phyloP scores from a whole-genome alignment of 2,113 vertebrate genomes.

The Oriolus oriolus region DNA sequence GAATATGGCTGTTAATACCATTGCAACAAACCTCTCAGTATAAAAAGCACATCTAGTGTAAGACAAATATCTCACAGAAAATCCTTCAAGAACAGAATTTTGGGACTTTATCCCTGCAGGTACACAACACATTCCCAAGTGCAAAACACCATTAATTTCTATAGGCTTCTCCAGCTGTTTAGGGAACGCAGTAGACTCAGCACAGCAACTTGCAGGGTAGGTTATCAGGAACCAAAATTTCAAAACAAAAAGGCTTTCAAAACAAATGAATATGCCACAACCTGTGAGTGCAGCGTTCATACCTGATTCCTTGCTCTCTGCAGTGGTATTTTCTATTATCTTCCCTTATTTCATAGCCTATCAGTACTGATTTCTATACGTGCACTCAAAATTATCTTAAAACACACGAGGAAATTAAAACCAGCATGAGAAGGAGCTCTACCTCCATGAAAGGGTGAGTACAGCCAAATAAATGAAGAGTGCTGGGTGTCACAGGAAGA shows the following conservation, averaged over 20 bases:
- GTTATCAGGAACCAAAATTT: not conserved
- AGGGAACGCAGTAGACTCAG: not conserved
- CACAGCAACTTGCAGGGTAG: not conserved
- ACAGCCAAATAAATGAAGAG: not conserved
- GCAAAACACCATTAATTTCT: not conserved
- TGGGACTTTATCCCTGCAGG: not conserved
- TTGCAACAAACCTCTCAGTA: not conserved
- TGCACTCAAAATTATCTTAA: not conserved
- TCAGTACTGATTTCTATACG: not conserved
- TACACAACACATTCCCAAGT: not conserved
- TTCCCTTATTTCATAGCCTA: not conserved
- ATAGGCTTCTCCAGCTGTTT: not conserved
- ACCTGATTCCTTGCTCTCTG: not conserved
- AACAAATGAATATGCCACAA: not conserved
- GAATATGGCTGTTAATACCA: not conserved
- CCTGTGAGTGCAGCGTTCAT: not conserved
- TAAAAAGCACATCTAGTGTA: not conserved
- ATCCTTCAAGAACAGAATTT: not conserved
- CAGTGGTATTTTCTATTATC: not conserved
- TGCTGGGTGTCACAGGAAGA: not conserved
- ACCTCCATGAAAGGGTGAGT: not conserved
- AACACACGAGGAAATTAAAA: not conserved
- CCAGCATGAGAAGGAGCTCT: constrained; percentile 10
- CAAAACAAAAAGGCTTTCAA: not conserved
- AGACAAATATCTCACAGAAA: not conserved